Percentiles rank a stretch among this genome's conserved stretches.
These are phyloP conservation scores for Loris lydekkerianus DNA, from an alignment of 2,797 vertebrate genomes.

Conservation along the genomic window DNA sequence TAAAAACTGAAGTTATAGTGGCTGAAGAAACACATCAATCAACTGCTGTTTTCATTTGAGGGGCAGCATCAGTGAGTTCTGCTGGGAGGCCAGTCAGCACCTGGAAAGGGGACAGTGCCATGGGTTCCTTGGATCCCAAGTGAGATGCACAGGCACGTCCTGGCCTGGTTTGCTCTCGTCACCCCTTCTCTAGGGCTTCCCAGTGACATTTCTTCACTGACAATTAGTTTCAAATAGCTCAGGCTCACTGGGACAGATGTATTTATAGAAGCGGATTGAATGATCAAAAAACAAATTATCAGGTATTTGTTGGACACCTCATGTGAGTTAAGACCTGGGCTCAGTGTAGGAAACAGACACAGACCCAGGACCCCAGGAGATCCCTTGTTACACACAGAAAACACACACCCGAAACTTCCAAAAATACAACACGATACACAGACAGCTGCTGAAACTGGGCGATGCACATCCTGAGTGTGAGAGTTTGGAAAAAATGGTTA, in stretches of 20 bases:
- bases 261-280: slow-evolving; percentile 22
- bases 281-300: not conserved
- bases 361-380: not conserved
- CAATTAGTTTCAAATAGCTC: not conserved
- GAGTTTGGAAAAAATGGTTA: not conserved
- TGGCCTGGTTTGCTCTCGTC: not conserved
- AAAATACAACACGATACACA: not conserved
- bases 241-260: not conserved
- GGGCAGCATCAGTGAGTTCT: not conserved
- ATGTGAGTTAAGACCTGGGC: not conserved
- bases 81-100: not conserved
- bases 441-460: not conserved
- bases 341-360: not conserved
- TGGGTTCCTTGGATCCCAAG: rapidly evolving
- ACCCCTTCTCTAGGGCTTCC: not conserved
- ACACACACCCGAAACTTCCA: not conserved
- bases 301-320: not conserved
- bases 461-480: not conserved
- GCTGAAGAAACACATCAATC: not conserved
- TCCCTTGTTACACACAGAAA: not conserved
- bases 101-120: not conserved
- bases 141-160: not conserved
- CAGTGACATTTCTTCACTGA: not conserved
- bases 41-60: slow-evolving; percentile 12
- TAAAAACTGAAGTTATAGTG: not conserved